Conservation (phyloP, 1,140 invertebrate genomes). For the Pinna nobilis region DNA sequence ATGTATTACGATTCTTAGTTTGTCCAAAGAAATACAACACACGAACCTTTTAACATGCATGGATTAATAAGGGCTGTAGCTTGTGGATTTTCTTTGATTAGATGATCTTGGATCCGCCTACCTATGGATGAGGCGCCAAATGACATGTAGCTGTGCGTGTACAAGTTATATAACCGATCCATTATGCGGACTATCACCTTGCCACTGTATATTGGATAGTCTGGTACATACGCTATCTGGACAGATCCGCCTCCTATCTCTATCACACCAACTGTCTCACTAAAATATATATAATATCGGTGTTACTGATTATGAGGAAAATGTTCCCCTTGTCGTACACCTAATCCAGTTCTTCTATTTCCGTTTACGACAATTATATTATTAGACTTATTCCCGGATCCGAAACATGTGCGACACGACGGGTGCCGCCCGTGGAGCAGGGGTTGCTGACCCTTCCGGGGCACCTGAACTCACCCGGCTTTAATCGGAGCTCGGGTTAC, state of each 20-base stretch:
- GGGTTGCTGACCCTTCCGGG: too few species aligned
- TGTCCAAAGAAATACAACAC: too few species aligned
- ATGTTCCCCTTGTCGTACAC: too few species aligned
- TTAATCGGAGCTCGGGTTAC: background rate
- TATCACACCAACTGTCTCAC: slow-evolving; percentile 71
- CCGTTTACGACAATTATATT: too few species aligned
- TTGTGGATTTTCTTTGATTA: slow-evolving; percentile 24
- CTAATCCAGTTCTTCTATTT: too few species aligned
- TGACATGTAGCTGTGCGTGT: slow-evolving; percentile 74
- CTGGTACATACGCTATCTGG: slow-evolving; percentile 75
- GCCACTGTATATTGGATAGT: slow-evolving; percentile 51
- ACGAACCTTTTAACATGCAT: slow-evolving; percentile 58
- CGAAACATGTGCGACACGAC: too few species aligned
- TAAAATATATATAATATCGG: too few species aligned
- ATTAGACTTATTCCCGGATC: too few species aligned
- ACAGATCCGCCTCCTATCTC: slow-evolving; percentile 78
- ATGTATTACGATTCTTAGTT: too few species aligned
- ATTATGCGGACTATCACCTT: slow-evolving; percentile 69
- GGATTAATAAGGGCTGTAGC: slow-evolving; percentile 43
- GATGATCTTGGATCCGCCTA: slow-evolving; percentile 40
- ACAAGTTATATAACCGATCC: slow-evolving; percentile 70
- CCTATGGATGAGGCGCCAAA: slow-evolving; percentile 70
- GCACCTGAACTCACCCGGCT: too few species aligned
- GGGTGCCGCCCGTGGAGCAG: too few species aligned
- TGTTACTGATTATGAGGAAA: too few species aligned